Evolutionary conservation across 2,797 vertebrate genomes (phyloP).

Genomic region (Pangasius djambal): DNA sequence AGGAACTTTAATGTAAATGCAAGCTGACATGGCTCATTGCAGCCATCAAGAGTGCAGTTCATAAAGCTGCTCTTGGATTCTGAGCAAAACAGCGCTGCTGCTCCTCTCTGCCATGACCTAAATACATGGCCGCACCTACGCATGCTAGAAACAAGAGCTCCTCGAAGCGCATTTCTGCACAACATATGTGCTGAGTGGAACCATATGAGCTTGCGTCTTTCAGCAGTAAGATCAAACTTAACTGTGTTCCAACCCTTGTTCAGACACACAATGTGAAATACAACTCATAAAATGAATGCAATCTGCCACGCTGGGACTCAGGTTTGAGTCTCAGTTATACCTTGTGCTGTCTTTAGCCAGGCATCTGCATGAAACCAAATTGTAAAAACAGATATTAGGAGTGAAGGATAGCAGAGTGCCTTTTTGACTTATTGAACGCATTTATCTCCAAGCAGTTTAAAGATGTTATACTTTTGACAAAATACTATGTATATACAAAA

Average conservation of each 20-base stretch:
- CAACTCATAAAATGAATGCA: neutral
- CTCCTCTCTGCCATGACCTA: constrained; percentile 74
- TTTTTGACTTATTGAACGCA: neutral
- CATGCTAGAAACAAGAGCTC: constrained; percentile 74
- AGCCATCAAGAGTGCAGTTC: constrained; percentile 66
- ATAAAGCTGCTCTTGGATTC: constrained; percentile 61
- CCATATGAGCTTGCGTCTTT: constrained; percentile 69
- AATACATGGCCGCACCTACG: constrained; percentile 76
- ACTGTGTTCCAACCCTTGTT: constrained; percentile 20
- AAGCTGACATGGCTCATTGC: constrained; percentile 64
- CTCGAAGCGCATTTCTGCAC: constrained; percentile 69
- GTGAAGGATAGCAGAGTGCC: neutral
- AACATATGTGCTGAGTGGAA: constrained; percentile 77
- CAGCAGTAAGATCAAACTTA: constrained; percentile 36
- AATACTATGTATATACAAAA: neutral
- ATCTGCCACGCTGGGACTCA: neutral
- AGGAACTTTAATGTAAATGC: constrained; percentile 60
- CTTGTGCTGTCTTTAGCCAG: constrained; percentile 1
- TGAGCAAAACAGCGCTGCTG: constrained; percentile 68
- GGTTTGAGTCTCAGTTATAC: neutral
- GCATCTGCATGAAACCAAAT: neutral
- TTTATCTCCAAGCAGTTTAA: neutral
- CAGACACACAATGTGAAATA: constrained; percentile 11
- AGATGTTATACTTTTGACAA: neutral
- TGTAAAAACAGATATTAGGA: neutral